Base-by-base conservation (phyloP, 2,888 invertebrate species). In the Polyommatus iphigenia region DNA sequence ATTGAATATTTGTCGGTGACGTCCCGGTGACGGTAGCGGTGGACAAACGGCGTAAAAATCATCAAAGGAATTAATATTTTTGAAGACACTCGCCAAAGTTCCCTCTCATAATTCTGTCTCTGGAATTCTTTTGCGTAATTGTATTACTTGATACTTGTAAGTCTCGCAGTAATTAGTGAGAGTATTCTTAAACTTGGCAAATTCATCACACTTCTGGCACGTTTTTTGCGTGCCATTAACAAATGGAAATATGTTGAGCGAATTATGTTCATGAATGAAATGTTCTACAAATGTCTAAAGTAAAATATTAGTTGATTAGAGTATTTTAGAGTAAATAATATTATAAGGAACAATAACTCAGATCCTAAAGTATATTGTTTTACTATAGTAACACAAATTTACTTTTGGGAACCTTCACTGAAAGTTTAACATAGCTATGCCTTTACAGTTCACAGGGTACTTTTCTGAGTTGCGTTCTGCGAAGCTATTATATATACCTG, bases 81-180 rank as follows among this genome's bases (percentile, higher is more conserved):
- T 29, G 20, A 67, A 67, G 67, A 67, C 29, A 15, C 29, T 32
- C 15, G 15, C 13, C 62, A 24, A 67, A 32, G 15, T 15, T 67
- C 5, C 67, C 29, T 13, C 29, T 29, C 32, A 24, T 67, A 62
- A 62, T 67, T 32, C 29, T 67, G 29, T 67, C 67, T 67, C 67
- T 67, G 67, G 67, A 15, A 67, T 67, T 32, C 67, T 67, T 67
- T 67, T 29, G 67, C 5, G 67, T 67, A 67, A 67, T 67, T 67
- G 15, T 15, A 32, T 67, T 67, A 67, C 29, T 67, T 32, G 62
- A 24, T 62, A 15, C 67, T 29, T 15, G 29, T 32, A 4, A 20
- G 13, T 24, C 62, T 20, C 15, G 10, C 7, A 15, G 6, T 67
- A 67, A 67, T 67, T 67, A 67, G 29, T 15, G 7, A 67, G 67